Percentiles rank a stretch among this genome's conserved stretches.
These are phyloP conservation scores for Microctonus brassicae DNA, from an alignment of 2,888 invertebrate genomes.

Conservation along the genomic window DNA sequence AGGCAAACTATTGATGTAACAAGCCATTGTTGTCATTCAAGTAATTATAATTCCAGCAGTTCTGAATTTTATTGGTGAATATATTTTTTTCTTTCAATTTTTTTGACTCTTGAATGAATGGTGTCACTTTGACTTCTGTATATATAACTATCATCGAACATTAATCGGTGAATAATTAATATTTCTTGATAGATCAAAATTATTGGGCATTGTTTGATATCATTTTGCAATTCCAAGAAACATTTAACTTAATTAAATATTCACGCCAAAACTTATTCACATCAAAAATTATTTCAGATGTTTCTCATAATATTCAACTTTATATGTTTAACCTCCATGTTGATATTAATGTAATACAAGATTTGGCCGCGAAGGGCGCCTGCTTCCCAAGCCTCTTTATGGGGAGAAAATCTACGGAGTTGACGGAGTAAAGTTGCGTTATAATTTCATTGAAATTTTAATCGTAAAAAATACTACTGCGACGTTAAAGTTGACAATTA, in stretches of 20 bases:
- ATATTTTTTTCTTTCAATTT: not conserved
- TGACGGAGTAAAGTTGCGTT: not conserved
- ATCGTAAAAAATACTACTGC: not conserved
- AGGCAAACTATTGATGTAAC: constrained; percentile 81
- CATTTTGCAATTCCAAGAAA: too few species aligned
- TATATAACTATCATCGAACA: not conserved
- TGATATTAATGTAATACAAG: not conserved
- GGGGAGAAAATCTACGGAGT: too few species aligned
- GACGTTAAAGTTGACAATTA: not conserved
- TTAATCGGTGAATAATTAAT: not conserved
- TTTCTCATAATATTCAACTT: not conserved
- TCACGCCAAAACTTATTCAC: not conserved
- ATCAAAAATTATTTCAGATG: not conserved
- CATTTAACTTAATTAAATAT: not conserved
- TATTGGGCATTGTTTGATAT: not conserved
- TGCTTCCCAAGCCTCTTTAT: not conserved
- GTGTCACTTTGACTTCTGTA: not conserved
- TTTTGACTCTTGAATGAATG: not conserved
- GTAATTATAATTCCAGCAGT: not conserved
- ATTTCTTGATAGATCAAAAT: too few species aligned
- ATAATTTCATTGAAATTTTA: too few species aligned
- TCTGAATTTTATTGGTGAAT: not conserved
- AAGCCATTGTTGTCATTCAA: constrained; percentile 51
- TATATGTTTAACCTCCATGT: not conserved
- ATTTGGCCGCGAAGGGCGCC: not conserved